Percentiles rank a stretch among this genome's conserved stretches.
Evolutionary conservation across 2,888 invertebrate genomes (phyloP).

Genomic region (Ormyrus labotus): DNA sequence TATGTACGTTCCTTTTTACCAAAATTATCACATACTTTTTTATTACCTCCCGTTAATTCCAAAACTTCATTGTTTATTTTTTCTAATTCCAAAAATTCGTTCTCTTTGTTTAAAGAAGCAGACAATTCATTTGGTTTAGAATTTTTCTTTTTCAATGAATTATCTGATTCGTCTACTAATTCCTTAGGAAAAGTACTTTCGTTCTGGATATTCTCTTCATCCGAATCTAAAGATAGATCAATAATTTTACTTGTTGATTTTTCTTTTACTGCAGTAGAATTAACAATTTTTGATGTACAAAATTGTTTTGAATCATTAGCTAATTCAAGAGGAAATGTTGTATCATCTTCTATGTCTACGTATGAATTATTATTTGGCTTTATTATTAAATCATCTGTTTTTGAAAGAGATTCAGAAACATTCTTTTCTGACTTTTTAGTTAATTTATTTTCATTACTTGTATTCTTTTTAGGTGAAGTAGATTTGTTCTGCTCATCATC

Average conservation of each 20-base stretch:
- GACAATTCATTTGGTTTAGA: not conserved
- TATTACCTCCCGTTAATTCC: slow-evolving; percentile 4
- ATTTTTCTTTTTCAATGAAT: slow-evolving; percentile 5
- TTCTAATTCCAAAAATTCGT: not conserved
- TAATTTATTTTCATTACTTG: not conserved
- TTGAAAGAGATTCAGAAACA: not conserved
- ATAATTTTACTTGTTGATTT: slow-evolving; percentile 21
- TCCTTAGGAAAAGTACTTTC: slow-evolving; percentile 17
- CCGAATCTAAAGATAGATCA: slow-evolving; percentile 44
- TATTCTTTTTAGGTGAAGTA: not conserved
- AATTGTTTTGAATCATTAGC: slow-evolving; percentile 8
- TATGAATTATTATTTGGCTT: not conserved
- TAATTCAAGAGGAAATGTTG: slow-evolving; percentile 5
- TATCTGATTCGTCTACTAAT: slow-evolving; percentile 18
- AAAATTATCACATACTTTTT: slow-evolving; percentile 1
- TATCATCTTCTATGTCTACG: slow-evolving; percentile 27
- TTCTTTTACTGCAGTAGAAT: slow-evolving; percentile 3
- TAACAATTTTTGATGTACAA: slow-evolving; percentile 9
- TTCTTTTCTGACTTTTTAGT: not conserved
- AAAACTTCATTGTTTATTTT: not conserved
- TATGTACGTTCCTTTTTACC: not conserved
- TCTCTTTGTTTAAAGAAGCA: too few relatives aligned
- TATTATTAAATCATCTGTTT: not conserved
- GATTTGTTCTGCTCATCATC: slow-evolving; percentile 44
- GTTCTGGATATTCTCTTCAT: slow-evolving; percentile 29